Evolutionary conservation across 2,797 vertebrate genomes (phyloP).

Genomic region (Nannoperca obscura): DNA sequence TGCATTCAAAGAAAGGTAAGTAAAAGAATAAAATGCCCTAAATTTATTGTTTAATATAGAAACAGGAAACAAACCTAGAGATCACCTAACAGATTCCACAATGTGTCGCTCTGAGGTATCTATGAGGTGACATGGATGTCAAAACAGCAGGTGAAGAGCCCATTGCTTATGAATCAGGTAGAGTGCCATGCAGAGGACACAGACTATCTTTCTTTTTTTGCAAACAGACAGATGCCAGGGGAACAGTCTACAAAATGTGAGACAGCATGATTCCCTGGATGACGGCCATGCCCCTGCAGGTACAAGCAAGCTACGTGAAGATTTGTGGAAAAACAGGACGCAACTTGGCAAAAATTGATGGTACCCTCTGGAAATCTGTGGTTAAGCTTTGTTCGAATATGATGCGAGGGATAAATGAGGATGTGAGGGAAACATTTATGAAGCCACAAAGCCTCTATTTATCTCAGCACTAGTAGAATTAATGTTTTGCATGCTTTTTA

Average conservation of each 20-base stretch:
- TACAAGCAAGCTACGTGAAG: slow-evolving; percentile 26
- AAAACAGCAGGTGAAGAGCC: slow-evolving; percentile 32
- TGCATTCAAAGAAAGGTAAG: slow-evolving; percentile 31
- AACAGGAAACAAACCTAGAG: slow-evolving; percentile 21
- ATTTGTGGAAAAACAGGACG: slow-evolving; percentile 40
- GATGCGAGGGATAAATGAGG: slow-evolving; percentile 52
- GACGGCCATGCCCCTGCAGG: slow-evolving; percentile 55
- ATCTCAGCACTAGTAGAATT: slow-evolving; percentile 28
- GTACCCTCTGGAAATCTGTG: slow-evolving; percentile 51
- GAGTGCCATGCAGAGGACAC: slow-evolving; percentile 42
- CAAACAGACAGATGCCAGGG: slow-evolving; percentile 44
- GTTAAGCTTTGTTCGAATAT: slow-evolving; percentile 54
- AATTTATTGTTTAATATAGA: slow-evolving; percentile 40
- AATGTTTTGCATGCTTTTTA: slow-evolving; percentile 28
- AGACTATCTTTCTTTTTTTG: slow-evolving; percentile 25
- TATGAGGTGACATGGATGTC: slow-evolving; percentile 19
- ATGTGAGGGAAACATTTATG: slow-evolving; percentile 41
- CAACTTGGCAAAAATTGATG: slow-evolving; percentile 38
- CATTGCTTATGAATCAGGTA: slow-evolving; percentile 43
- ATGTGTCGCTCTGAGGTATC: slow-evolving; percentile 25
- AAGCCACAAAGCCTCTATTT: slow-evolving; percentile 44
- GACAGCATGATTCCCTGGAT: slow-evolving; percentile 56
- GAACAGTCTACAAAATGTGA: slow-evolving; percentile 54
- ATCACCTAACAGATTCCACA: slow-evolving; percentile 24
- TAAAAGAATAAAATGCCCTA: slow-evolving; percentile 23